Evolutionary conservation across 2,888 invertebrate genomes (phyloP).

Genomic region (Augochlorella aurata): DNA sequence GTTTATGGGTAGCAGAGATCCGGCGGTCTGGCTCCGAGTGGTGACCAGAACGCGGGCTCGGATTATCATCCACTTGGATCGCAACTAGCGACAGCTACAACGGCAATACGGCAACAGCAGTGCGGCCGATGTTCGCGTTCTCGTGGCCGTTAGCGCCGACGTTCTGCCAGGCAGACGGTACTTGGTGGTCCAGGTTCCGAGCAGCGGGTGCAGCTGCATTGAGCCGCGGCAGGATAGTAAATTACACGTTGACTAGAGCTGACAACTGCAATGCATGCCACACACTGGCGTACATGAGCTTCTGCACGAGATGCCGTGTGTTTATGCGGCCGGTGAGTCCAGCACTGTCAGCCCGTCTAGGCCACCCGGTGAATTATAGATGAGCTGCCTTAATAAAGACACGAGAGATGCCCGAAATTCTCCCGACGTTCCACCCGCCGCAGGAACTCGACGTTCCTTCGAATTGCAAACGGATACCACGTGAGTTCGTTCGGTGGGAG

Average conservation of each 20-base stretch:
- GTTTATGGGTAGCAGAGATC: slow-evolving; percentile 70
- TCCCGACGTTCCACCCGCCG: slow-evolving; percentile 63
- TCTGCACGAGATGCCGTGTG: slow-evolving; percentile 68
- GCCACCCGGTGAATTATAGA: slow-evolving; percentile 69
- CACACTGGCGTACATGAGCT: slow-evolving; percentile 59
- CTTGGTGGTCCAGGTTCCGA: slow-evolving; percentile 52
- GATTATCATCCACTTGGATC: slow-evolving; percentile 61
- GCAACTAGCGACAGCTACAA: slow-evolving; percentile 58
- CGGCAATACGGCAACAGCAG: slow-evolving; percentile 53
- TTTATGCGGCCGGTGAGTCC: slow-evolving; percentile 69
- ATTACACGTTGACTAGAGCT: slow-evolving; percentile 79
- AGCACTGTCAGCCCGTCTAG: slow-evolving; percentile 64
- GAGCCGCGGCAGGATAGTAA: slow-evolving; percentile 71
- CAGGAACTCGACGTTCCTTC: slow-evolving; percentile 54
- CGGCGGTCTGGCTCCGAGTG: slow-evolving; percentile 65
- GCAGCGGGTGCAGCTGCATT: slow-evolving; percentile 69
- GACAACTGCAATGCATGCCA: slow-evolving; percentile 77
- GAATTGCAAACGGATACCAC: slow-evolving; percentile 48
- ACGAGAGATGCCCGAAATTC: slow-evolving; percentile 66
- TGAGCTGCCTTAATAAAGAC: slow-evolving; percentile 70
- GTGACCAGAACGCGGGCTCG: slow-evolving; percentile 41
- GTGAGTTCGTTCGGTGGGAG: slow-evolving; percentile 18
- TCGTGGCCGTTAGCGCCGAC: slow-evolving; percentile 46
- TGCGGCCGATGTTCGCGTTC: slow-evolving; percentile 51
- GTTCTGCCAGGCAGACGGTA: slow-evolving; percentile 52